phyloP scores from a whole-genome alignment of 2,113 vertebrate genomes.

The Castor canadensis region DNA sequence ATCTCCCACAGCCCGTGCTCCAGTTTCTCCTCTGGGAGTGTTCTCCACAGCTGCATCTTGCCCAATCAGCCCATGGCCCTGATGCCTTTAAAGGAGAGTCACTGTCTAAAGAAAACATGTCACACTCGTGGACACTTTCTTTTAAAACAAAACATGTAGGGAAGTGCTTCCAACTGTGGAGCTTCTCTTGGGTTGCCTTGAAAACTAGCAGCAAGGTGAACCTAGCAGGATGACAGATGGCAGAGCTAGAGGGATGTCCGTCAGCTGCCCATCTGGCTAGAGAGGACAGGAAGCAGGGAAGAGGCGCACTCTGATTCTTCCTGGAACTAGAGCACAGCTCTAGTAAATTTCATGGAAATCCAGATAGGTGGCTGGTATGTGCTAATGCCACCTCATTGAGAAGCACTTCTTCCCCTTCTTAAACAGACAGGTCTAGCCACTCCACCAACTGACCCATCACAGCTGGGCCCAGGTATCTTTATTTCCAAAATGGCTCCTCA shows the following conservation, averaged over 20 bases:
- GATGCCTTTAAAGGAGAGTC: background rate
- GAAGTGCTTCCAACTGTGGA: background rate
- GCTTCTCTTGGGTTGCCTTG: background rate
- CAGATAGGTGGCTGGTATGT: background rate
- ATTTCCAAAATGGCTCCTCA: background rate
- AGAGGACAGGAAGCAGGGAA: background rate
- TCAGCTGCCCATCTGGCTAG: accelerated
- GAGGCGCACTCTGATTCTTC: background rate
- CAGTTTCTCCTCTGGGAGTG: background rate
- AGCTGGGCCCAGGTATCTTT: background rate
- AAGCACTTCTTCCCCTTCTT: background rate
- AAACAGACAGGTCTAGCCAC: background rate
- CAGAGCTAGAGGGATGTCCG: too few species aligned
- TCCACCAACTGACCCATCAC: background rate
- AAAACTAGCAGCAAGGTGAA: background rate
- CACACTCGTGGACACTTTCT: background rate
- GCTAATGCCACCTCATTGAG: accelerated
- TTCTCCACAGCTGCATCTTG: background rate
- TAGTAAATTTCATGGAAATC: background rate
- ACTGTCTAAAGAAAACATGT: background rate
- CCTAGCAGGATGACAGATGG: background rate
- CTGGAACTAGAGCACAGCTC: accelerated
- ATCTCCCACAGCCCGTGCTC: background rate
- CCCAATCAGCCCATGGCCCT: background rate
- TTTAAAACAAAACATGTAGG: background rate